Percentiles rank a stretch among this genome's conserved stretches.
These are phyloP conservation scores for Girardinichthys multiradiatus DNA, from an alignment of 2,113 vertebrate genomes.

Conservation along the genomic window DNA sequence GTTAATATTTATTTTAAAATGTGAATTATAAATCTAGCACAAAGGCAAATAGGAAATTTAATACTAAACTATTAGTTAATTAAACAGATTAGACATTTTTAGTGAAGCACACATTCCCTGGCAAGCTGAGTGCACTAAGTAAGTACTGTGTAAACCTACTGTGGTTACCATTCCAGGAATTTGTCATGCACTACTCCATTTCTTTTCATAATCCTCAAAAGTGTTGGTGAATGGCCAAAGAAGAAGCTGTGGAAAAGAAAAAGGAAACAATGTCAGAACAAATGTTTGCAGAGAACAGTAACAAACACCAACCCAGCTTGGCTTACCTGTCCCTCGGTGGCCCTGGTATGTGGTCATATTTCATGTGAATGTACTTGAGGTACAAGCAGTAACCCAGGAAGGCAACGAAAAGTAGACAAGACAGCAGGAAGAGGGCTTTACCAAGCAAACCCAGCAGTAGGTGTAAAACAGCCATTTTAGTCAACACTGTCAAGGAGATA, in stretches of 20 bases:
- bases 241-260: slow-evolving; percentile 55
- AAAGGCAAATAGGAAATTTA: neutral
- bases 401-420: neutral
- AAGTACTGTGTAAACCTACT: neutral
- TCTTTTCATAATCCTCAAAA: neutral
- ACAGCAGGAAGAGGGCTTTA: neutral
- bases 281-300: neutral
- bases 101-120: neutral
- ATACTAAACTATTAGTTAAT: too few relatives aligned
- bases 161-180: slow-evolving; percentile 60
- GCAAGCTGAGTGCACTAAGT: neutral
- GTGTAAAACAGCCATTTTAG: slow-evolving; percentile 20
- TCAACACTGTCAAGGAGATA: too few relatives aligned
- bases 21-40: neutral
- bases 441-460: neutral
- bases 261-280: neutral
- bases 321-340: slow-evolving; percentile 51
- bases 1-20: neutral
- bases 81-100: neutral
- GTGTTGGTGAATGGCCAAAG: slow-evolving; percentile 42
- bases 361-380: slow-evolving; percentile 40
- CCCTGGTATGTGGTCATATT: slow-evolving; percentile 63
- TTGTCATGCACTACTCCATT: slow-evolving; percentile 15
- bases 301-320: neutral
- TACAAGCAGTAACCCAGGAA: slow-evolving; percentile 48